Conservation (phyloP, 2,113 vertebrate genomes). For the Sardina pilchardus region DNA sequence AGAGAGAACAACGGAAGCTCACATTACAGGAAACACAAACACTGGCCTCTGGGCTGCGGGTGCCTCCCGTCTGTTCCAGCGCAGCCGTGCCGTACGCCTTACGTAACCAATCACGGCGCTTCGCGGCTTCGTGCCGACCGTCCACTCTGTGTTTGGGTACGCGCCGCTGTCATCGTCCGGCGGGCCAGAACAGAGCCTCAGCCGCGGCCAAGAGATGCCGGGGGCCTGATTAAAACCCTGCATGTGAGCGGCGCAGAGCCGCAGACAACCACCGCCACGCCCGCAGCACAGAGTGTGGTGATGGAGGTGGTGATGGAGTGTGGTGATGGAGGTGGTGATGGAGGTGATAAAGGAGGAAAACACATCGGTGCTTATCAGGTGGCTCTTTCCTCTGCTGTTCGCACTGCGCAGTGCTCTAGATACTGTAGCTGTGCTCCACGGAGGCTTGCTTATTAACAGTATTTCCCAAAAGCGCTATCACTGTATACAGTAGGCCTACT, state of each 20-base stretch:
- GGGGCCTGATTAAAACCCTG: not conserved
- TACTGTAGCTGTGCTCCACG: too few relatives aligned
- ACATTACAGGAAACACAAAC: conserved; percentile 80
- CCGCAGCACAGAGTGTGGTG: too few relatives aligned
- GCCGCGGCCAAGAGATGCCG: not conserved
- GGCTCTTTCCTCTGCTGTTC: too few relatives aligned
- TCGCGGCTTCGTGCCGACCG: conserved; percentile 42
- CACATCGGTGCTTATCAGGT: too few relatives aligned
- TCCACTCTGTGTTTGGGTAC: conserved; percentile 51
- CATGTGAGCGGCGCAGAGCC: not conserved
- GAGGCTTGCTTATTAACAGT: too few relatives aligned
- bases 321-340: too few relatives aligned
- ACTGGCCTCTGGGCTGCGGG: conserved; percentile 62
- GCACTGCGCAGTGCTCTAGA: too few relatives aligned
- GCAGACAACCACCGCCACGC: too few relatives aligned
- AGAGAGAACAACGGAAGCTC: conserved; percentile 69
- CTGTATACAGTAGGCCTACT: too few relatives aligned
- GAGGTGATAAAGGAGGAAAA: too few relatives aligned
- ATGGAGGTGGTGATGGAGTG: too few relatives aligned
- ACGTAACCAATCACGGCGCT: conserved; percentile 66
- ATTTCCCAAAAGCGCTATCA: not conserved
- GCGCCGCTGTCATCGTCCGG: conserved; percentile 61
- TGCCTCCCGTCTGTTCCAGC: conserved; percentile 39
- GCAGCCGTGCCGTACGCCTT: conserved; percentile 47
- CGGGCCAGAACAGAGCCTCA: conserved; percentile 56